A percentile compares a stretch with the other conserved stretches of the same genome.
Conservation (phyloP, 2,113 vertebrate genomes). For the Osmerus eperlanus region DNA sequence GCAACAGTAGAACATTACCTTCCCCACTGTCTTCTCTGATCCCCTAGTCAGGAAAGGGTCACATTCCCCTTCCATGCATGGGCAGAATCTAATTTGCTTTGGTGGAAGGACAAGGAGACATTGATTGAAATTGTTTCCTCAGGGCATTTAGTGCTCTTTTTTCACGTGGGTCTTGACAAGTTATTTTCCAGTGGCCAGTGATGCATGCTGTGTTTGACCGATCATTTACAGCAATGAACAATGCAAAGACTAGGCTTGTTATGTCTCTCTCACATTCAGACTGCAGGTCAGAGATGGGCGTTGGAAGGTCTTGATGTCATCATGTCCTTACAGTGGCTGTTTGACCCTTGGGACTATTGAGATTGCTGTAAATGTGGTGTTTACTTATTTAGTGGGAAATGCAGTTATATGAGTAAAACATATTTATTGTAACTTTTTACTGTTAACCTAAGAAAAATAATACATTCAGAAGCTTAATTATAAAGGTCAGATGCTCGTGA, state of each 20-base stretch:
- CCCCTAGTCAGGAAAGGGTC: slow-evolving; percentile 71
- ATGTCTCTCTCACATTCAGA: not conserved
- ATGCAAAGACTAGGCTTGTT: slow-evolving; percentile 36
- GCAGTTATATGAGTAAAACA: too few relatives aligned
- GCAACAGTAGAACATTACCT: not conserved
- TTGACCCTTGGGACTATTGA: not conserved
- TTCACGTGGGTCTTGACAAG: slow-evolving; percentile 70
- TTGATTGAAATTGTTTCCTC: slow-evolving; percentile 75
- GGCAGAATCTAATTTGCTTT: slow-evolving; percentile 73
- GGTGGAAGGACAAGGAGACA: slow-evolving; percentile 78
- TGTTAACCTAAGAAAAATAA: not conserved
- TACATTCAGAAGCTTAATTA: not conserved
- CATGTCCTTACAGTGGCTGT: not conserved
- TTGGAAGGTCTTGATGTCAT: not conserved
- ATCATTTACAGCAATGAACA: slow-evolving; percentile 56
- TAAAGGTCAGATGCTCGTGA: not conserved
- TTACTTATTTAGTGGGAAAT: too few relatives aligned
- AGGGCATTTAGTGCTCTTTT: slow-evolving; percentile 65
- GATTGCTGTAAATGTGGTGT: too few relatives aligned
- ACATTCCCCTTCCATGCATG: slow-evolving; percentile 66
- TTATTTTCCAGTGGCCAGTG: slow-evolving; percentile 65
- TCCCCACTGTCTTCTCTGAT: slow-evolving; percentile 42
- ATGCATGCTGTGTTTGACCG: slow-evolving; percentile 58
- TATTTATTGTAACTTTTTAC: not conserved
- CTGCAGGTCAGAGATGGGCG: slow-evolving; percentile 18